phyloP scores from a whole-genome alignment of 2,888 invertebrate genomes.

The Eledona agricola region DNA sequence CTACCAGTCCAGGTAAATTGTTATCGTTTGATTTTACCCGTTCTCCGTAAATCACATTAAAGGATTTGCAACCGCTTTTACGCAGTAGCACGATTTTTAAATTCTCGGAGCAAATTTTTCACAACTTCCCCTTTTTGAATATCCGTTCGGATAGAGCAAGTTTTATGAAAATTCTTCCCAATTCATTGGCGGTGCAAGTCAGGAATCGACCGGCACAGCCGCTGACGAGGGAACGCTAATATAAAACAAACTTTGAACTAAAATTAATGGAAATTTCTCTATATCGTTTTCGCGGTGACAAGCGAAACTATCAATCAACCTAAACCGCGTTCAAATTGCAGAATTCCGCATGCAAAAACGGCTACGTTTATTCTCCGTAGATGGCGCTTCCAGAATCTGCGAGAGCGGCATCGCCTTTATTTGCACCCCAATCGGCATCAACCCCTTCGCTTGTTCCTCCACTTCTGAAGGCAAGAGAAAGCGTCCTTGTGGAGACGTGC shows the following conservation, averaged over 20 bases:
- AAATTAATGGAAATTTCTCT: slow-evolving; percentile 64
- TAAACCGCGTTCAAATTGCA: slow-evolving; percentile 61
- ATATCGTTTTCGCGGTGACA: slow-evolving; percentile 61
- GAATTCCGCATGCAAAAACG: slow-evolving; percentile 56
- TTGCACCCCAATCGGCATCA: slow-evolving; percentile 38
- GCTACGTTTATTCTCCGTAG: slow-evolving; percentile 43
- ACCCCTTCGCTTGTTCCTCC: slow-evolving; percentile 36
- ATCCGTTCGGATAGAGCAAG: too few relatives aligned
- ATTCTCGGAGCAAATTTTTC: too few relatives aligned
- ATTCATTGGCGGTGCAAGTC: too few relatives aligned
- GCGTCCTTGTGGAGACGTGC: slow-evolving; percentile 32
- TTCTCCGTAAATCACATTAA: too few relatives aligned
- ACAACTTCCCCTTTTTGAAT: too few relatives aligned
- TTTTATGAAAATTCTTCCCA: too few relatives aligned
- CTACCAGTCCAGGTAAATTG: too few relatives aligned
- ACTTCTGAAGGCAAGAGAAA: slow-evolving; percentile 3
- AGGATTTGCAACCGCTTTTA: too few relatives aligned
- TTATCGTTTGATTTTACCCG: too few relatives aligned
- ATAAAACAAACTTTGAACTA: slow-evolving; percentile 43
- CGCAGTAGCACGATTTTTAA: too few relatives aligned
- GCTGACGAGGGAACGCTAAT: slow-evolving; percentile 19
- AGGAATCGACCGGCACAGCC: slow-evolving; percentile 16
- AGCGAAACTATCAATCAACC: slow-evolving; percentile 63
- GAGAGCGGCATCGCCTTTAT: slow-evolving; percentile 39
- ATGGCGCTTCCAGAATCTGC: slow-evolving; percentile 56